A percentile compares a stretch with the other conserved stretches of the same genome.
These are phyloP conservation scores for Cossypha dichroa DNA, from an alignment of 2,797 vertebrate species.

Conservation along the genomic window DNA sequence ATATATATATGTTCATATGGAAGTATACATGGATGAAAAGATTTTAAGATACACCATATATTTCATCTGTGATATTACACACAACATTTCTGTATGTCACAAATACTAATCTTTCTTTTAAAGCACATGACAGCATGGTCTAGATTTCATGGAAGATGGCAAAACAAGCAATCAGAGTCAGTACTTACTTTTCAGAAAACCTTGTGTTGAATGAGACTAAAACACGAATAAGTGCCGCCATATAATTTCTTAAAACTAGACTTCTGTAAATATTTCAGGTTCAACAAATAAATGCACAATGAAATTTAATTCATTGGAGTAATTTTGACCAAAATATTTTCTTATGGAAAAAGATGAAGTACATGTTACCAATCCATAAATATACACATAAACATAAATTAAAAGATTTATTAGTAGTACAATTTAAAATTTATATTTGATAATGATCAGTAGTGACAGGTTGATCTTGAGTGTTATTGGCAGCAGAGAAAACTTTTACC, in stretches of 20 bases:
- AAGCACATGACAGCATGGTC: background rate
- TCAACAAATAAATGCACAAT: background rate
- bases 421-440: background rate
- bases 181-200: background rate
- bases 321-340: background rate
- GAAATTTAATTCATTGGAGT: background rate
- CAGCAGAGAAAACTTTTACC: background rate
- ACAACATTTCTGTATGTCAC: rapidly evolving
- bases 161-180: background rate
- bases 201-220: background rate
- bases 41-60: background rate
- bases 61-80: background rate
- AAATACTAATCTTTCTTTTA: background rate
- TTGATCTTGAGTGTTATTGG: background rate
- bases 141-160: background rate
- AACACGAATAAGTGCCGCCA: background rate
- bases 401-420: background rate
- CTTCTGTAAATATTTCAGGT: background rate
- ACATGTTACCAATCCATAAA: background rate
- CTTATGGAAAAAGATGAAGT: background rate
- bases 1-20: background rate
- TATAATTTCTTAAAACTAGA: background rate
- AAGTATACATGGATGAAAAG: background rate
- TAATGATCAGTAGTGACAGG: background rate
- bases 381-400: background rate